Evolutionary conservation across 2,888 invertebrate species (phyloP).

Genomic region (Phanerotoma sp.): DNA sequence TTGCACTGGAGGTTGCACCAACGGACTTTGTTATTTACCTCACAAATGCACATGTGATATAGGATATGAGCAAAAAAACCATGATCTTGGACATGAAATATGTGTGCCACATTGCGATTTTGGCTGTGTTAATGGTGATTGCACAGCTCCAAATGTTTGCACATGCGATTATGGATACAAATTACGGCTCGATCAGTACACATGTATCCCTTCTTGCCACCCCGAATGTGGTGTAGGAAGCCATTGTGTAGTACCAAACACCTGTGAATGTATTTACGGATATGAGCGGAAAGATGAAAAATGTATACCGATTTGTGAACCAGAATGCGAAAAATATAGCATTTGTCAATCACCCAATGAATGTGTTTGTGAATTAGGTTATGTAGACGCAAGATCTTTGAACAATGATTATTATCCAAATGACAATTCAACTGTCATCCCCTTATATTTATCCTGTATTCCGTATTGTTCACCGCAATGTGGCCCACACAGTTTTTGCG

Average conservation of each 20-base stretch:
- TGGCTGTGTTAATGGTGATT: constrained; percentile 56
- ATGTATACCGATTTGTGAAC: constrained; percentile 3
- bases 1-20: constrained; percentile 21
- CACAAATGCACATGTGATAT: constrained; percentile 23
- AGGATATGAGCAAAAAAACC: constrained; percentile 16
- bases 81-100: constrained; percentile 3
- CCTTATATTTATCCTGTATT: neutral
- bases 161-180: constrained; percentile 51
- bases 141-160: constrained; percentile 51
- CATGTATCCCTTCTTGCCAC: constrained; percentile 22
- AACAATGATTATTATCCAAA: too few relatives aligned
- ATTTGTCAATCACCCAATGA: neutral
- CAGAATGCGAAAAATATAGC: constrained; percentile 1
- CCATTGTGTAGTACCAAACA: constrained; percentile 15
- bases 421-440: too few relatives aligned
- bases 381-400: too few relatives aligned
- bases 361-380: neutral
- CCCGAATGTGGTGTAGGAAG: constrained; percentile 13
- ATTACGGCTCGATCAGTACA: constrained; percentile 21
- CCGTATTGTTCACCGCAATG: constrained; percentile 21
- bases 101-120: constrained; percentile 51
- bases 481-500: constrained; percentile 17
- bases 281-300: constrained; percentile 1
- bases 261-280: constrained; percentile 26
- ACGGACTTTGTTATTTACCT: constrained; percentile 24